Conservation (phyloP, 1,140 invertebrate species). For the Microvelia longipes region DNA sequence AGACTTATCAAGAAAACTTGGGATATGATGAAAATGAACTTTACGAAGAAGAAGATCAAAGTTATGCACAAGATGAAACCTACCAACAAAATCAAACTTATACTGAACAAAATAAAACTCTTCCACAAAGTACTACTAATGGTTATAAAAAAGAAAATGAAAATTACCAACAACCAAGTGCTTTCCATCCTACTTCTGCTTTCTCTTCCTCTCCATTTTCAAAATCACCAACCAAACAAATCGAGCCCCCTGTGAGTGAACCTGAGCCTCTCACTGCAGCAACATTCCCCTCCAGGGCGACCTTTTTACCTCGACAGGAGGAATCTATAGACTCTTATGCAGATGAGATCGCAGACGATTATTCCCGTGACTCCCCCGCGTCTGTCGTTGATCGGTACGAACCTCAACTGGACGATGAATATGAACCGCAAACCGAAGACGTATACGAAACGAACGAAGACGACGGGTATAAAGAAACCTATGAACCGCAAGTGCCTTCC, state of each 20-base stretch:
- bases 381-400: slow-evolving; percentile 31
- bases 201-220: neutral
- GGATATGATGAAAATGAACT: neutral
- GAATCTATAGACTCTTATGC: slow-evolving; percentile 33
- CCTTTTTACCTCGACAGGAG: slow-evolving; percentile 15
- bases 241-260: neutral
- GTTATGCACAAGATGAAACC: neutral
- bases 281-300: neutral
- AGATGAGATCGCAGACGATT: slow-evolving; percentile 26
- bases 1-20: neutral
- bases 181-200: slow-evolving; percentile 8
- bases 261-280: neutral
- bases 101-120: neutral
- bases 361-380: slow-evolving; percentile 22
- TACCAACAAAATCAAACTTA: neutral
- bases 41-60: neutral
- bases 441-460: neutral
- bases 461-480: neutral
- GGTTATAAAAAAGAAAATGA: neutral
- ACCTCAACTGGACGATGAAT: slow-evolving; percentile 15
- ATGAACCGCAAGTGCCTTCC: slow-evolving; percentile 1
- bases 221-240: slow-evolving; percentile 5
- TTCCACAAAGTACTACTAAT: neutral
- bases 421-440: neutral
- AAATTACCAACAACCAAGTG: neutral